Base-by-base conservation (phyloP, 2,113 vertebrate species). In the Cinclus cinclus region DNA sequence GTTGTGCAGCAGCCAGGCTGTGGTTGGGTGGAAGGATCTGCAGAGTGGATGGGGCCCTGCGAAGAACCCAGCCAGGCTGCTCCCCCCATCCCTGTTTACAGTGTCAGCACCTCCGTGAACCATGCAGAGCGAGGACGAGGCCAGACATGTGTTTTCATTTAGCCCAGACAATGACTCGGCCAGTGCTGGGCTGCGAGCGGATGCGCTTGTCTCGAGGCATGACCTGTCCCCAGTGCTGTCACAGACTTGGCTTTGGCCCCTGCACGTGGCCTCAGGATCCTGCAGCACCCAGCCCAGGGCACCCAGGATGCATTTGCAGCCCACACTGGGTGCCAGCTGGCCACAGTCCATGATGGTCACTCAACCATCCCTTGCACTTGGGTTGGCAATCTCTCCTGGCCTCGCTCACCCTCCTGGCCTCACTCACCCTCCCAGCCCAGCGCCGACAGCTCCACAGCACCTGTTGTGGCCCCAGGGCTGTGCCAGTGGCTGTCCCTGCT, bases 141-240 rank as follows among this genome's bases (percentile, higher is more conserved):
- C 67, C 5, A 90, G 89, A 97, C 97, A 97, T 83, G 77, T 97
- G 98, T 97, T 97, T 97, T 85, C 81, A 25, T 89, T 98, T 96
- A 97, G 64, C 47, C 82, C 62, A 89, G 87, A 73, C 93, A 31
- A 55, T 98, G 97, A 96, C 96, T 98, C 96, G 96, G 42, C 37
- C 31, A 35, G 53, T 20, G 42, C 94, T 79, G 96, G 71, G 77
- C 95, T 62, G 73, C 5, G 11, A 37, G 86, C 13, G 3, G 80
- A 44, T 9, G 2, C 6, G 6, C 73, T 67, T 21, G 20, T 49
- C 60, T 62, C 93, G 24, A 13, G 41, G 37, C 84, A 28, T 30
- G 35, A 30, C 47, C 80, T 52, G 11, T 59, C 81, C 63, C 79
- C 39, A 11, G 60, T 2, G 2, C 92, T 0, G 0, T 0, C 1